Evolutionary conservation across 1,140 invertebrate genomes (phyloP).

Genomic region (Drosophila chauvacae): DNA sequence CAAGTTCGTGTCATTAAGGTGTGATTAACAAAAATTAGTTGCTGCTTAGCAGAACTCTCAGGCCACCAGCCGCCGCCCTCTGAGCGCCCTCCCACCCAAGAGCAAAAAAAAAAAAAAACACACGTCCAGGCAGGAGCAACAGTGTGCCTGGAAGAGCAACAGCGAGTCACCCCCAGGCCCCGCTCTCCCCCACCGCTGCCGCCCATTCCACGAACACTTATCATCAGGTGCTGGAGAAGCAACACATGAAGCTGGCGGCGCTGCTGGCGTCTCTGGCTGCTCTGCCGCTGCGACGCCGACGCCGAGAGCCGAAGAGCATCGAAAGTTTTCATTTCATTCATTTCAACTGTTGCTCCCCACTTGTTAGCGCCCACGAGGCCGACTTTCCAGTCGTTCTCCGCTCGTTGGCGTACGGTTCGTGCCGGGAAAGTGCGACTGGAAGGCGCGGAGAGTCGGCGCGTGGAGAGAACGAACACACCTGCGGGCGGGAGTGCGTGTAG

Average conservation of each 20-base stretch:
- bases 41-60: slow-evolving; percentile 62
- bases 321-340: slow-evolving; percentile 67
- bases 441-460: slow-evolving; percentile 19
- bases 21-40: slow-evolving; percentile 82
- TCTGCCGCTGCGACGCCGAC: slow-evolving; percentile 9
- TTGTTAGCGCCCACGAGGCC: slow-evolving; percentile 70
- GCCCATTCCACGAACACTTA: slow-evolving; percentile 2
- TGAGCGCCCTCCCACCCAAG: not conserved
- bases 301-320: slow-evolving; percentile 29
- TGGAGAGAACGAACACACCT: slow-evolving; percentile 18
- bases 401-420: not conserved
- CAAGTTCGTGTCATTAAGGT: slow-evolving; percentile 82
- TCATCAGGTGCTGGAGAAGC: slow-evolving; percentile 62
- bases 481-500: slow-evolving; percentile 23
- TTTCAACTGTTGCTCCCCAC: slow-evolving; percentile 81
- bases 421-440: slow-evolving; percentile 35
- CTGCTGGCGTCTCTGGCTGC: slow-evolving; percentile 24
- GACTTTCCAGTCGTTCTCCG: slow-evolving; percentile 16
- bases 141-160: slow-evolving; percentile 62
- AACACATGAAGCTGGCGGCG: slow-evolving; percentile 65
- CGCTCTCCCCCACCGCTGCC: not conserved
- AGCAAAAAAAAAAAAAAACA: not conserved
- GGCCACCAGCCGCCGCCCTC: not conserved
- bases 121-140: slow-evolving; percentile 46
- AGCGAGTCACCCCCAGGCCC: slow-evolving; percentile 2